Percentiles rank a stretch among this genome's conserved stretches.
These are phyloP conservation scores for Halictus rubicundus DNA, from an alignment of 1,140 invertebrate genomes.

Conservation along the genomic window DNA sequence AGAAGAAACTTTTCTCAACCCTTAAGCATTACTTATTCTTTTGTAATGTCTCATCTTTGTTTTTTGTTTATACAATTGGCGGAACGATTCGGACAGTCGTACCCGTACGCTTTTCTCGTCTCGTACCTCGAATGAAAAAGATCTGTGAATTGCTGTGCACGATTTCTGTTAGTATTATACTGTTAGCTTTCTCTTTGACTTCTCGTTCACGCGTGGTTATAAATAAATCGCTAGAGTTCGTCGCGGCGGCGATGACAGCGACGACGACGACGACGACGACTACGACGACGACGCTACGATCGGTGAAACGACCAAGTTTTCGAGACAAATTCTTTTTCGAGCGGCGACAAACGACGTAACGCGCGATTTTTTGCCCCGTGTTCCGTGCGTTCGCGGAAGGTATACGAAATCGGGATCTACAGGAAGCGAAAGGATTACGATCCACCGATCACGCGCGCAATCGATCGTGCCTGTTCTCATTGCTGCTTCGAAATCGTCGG, in stretches of 20 bases:
- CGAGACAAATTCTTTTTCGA: neutral
- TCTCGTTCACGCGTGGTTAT: neutral
- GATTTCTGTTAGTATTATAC: neutral
- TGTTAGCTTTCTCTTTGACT: neutral
- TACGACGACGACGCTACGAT: neutral
- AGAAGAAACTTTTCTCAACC: neutral
- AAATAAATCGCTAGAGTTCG: neutral
- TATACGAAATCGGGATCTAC: slow-evolving; percentile 1
- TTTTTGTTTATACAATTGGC: neutral
- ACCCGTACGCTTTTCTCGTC: slow-evolving; percentile 33
- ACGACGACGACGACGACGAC: neutral
- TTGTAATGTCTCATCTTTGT: slow-evolving; percentile 1
- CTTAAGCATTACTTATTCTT: neutral
- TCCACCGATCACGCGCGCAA: slow-evolving; percentile 27
- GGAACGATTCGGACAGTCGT: slow-evolving; percentile 22
- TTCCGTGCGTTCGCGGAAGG: neutral
- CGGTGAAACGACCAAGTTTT: neutral
- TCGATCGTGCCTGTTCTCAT: neutral
- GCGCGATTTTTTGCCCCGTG: neutral
- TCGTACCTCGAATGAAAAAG: neutral
- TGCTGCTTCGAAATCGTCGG: neutral
- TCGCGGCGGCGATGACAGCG: neutral
- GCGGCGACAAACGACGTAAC: neutral
- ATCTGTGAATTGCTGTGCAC: neutral
- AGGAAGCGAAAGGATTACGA: slow-evolving; percentile 1